A percentile compares a stretch with the other conserved stretches of the same genome.
These are phyloP conservation scores for Pimpla rufipes DNA, from an alignment of 2,888 invertebrate species.

Conservation along the genomic window DNA sequence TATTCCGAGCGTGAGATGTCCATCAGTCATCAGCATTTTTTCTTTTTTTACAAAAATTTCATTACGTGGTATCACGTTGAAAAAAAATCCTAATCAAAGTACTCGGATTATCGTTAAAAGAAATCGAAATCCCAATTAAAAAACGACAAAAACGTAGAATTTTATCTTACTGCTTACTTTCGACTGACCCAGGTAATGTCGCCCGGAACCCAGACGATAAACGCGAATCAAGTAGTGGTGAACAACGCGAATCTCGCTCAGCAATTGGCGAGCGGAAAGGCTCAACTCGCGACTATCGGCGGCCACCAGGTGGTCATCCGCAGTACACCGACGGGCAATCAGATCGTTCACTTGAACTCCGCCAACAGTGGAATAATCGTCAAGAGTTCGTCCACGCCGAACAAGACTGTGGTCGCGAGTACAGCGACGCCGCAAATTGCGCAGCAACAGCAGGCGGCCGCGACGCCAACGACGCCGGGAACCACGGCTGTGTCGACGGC, in stretches of 20 bases:
- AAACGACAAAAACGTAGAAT: too few relatives aligned
- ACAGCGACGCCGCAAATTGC: constrained; percentile 75
- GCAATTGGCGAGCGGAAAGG: constrained; percentile 93
- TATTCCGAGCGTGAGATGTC: too few relatives aligned
- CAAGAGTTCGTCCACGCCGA: constrained; percentile 78
- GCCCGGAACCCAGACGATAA: constrained; percentile 81
- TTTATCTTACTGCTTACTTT: too few relatives aligned
- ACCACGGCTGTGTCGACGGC: constrained; percentile 69
- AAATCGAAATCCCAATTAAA: too few relatives aligned
- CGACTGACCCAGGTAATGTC: constrained; percentile 83
- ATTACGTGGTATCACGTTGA: too few relatives aligned
- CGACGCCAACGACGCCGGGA: constrained; percentile 66
- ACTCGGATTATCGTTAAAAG: too few relatives aligned
- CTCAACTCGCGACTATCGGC: constrained; percentile 93
- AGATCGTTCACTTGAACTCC: constrained; percentile 88
- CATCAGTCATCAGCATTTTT: too few relatives aligned
- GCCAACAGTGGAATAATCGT: constrained; percentile 80
- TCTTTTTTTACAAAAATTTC: constrained; percentile 41
- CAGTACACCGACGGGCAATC: constrained; percentile 89
- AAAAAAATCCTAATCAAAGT: too few relatives aligned
- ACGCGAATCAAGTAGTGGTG: constrained; percentile 90
- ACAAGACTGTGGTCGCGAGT: constrained; percentile 70
- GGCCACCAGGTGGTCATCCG: constrained; percentile 94
- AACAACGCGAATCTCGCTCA: constrained; percentile 91
- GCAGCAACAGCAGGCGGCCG: constrained; percentile 67